phyloP scores from a whole-genome alignment of 2,113 vertebrate species.

The Nestor notabilis region DNA sequence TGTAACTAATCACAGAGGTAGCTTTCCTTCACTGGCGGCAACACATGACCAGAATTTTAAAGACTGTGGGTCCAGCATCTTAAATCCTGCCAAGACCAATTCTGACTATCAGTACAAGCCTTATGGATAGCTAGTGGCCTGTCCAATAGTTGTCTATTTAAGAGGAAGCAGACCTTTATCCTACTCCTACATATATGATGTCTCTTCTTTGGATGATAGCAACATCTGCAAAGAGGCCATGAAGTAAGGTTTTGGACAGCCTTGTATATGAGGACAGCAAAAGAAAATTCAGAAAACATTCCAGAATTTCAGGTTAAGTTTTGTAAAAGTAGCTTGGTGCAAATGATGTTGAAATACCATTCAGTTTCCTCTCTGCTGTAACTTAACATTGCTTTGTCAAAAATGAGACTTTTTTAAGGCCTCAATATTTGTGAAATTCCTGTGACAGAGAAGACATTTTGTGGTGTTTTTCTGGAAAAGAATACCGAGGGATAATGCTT shows the following conservation, averaged over 20 bases:
- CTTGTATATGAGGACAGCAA: background rate
- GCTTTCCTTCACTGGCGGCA: background rate
- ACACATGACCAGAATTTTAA: conserved; percentile 16
- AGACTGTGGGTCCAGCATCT: background rate
- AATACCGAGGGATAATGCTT: background rate
- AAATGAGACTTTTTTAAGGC: background rate
- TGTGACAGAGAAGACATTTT: background rate
- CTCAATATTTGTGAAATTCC: background rate
- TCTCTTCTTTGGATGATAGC: background rate
- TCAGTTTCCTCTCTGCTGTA: background rate
- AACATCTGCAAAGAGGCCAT: background rate
- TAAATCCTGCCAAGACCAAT: background rate
- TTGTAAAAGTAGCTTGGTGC: background rate
- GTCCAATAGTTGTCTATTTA: background rate
- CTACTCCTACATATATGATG: background rate
- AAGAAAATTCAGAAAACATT: background rate
- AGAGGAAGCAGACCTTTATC: background rate
- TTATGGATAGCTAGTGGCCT: background rate
- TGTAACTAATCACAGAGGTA: conserved; percentile 26
- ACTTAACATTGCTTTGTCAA: background rate
- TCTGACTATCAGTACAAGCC: background rate
- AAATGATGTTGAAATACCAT: background rate
- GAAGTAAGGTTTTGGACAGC: background rate
- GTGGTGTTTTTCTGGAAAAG: background rate
- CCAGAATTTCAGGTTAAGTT: background rate